These are phyloP conservation scores for Microplitis manilae DNA, from an alignment of 2,888 invertebrate species.

Conservation along the genomic window DNA sequence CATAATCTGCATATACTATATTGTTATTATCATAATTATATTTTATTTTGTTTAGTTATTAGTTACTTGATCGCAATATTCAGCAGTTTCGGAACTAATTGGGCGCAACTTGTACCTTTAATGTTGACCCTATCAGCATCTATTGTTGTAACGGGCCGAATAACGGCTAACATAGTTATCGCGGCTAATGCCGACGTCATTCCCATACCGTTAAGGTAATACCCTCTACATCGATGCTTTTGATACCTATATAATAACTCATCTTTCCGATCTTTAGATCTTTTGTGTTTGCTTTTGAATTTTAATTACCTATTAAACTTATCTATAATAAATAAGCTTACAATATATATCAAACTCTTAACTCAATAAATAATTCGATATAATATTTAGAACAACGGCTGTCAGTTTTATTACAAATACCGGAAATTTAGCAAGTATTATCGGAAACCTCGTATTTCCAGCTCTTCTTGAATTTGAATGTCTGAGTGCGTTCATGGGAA, in stretches of 20 bases:
- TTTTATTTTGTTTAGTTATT: conserved; percentile 52
- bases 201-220: conserved; percentile 66
- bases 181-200: conserved; percentile 63
- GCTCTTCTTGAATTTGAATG: conserved; percentile 61
- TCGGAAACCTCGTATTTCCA: conserved; percentile 66
- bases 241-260: conserved; percentile 25
- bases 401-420: conserved; percentile 57
- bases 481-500: conserved; percentile 59
- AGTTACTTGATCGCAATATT: conserved; percentile 58
- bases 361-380: no score
- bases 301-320: not conserved
- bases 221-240: conserved; percentile 19
- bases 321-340: conserved; percentile 1
- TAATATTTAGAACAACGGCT: conserved; percentile 58
- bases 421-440: conserved; percentile 64
- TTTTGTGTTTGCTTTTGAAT: not conserved
- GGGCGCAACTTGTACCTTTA: conserved; percentile 63
- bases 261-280: conserved; percentile 1
- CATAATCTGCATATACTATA: no score
- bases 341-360: not conserved
- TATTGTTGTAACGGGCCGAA: conserved; percentile 64
- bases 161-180: conserved; percentile 64
- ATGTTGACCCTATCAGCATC: conserved; percentile 62
- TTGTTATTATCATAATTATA: conserved; percentile 7
- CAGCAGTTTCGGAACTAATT: conserved; percentile 65